A percentile compares a stretch with the other conserved stretches of the same genome.
These are phyloP conservation scores for Acanthochromis polyacanthus DNA, from an alignment of 2,113 vertebrate species.

Conservation along the genomic window DNA sequence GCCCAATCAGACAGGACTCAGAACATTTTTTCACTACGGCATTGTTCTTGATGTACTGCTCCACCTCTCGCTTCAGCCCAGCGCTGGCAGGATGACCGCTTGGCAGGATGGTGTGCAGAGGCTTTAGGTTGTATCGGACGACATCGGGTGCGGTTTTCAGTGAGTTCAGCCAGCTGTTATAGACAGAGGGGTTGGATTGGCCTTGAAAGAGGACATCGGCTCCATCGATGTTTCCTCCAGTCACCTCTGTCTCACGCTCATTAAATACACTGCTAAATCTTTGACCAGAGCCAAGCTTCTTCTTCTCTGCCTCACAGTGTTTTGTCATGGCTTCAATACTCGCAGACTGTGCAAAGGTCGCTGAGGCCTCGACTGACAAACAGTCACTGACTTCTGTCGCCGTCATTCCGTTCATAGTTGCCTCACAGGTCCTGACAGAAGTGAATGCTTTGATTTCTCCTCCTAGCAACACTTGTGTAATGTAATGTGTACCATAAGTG, in stretches of 20 bases:
- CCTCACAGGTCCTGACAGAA: slow-evolving; percentile 64
- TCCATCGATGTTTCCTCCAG: slow-evolving; percentile 40
- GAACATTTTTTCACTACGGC: slow-evolving; percentile 79
- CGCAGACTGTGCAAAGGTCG: background rate
- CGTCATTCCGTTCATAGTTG: slow-evolving; percentile 52
- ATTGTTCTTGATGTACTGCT: slow-evolving; percentile 77
- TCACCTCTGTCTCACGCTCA: slow-evolving; percentile 56
- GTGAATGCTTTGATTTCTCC: slow-evolving; percentile 65
- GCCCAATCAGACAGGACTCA: slow-evolving; percentile 62
- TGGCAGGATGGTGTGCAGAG: slow-evolving; percentile 78
- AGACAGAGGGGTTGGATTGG: background rate
- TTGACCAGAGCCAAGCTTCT: background rate
- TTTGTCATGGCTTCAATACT: background rate
- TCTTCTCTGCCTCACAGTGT: slow-evolving; percentile 27
- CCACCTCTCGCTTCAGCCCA: slow-evolving; percentile 76
- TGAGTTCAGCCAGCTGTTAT: slow-evolving; percentile 45
- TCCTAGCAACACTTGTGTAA: slow-evolving; percentile 60
- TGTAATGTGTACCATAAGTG: slow-evolving; percentile 77
- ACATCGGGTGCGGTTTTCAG: slow-evolving; percentile 69
- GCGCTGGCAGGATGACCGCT: slow-evolving; percentile 2
- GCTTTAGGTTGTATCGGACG: slow-evolving; percentile 75
- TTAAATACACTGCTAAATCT: slow-evolving; percentile 66
- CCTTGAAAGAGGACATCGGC: slow-evolving; percentile 59
- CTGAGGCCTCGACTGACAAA: slow-evolving; percentile 70
- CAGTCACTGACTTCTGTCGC: slow-evolving; percentile 67